A percentile compares a stretch with the other conserved stretches of the same genome.
These are phyloP conservation scores for Hemitrygon akajei DNA, from an alignment of 2,797 vertebrate species.

Conservation along the genomic window DNA sequence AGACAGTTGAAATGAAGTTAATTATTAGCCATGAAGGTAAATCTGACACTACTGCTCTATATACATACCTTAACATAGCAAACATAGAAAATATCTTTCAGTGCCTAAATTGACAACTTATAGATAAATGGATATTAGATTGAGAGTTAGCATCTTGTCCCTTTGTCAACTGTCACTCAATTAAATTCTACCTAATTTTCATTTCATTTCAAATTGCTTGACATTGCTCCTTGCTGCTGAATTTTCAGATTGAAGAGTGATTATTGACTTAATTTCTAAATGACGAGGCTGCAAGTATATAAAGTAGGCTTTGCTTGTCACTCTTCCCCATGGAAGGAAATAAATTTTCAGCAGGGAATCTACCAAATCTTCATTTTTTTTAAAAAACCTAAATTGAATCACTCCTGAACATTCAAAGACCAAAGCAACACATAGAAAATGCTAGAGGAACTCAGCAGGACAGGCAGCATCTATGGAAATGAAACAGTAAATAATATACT, in stretches of 20 bases:
- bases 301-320: not conserved
- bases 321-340: not conserved
- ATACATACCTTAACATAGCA: not conserved
- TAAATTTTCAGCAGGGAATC: not conserved
- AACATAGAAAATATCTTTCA: not conserved
- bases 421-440: too few relatives aligned
- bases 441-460: too few relatives aligned
- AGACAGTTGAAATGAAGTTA: not conserved
- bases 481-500: not conserved
- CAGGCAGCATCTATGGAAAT: too few relatives aligned
- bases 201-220: not conserved
- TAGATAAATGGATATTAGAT: not conserved
- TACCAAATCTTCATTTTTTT: not conserved
- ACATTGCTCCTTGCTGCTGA: not conserved
- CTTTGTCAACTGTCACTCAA: not conserved
- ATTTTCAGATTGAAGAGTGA: not conserved
- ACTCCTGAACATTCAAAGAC: not conserved
- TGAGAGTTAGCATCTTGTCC: not conserved
- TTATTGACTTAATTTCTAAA: not conserved
- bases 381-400: not conserved
- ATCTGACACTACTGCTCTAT: too few relatives aligned
- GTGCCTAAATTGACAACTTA: not conserved
- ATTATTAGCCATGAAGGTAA: not conserved
- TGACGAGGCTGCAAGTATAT: not conserved
- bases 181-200: not conserved